Base-by-base conservation (phyloP, 1,140 invertebrate species). In the Ectropis grisescens region DNA sequence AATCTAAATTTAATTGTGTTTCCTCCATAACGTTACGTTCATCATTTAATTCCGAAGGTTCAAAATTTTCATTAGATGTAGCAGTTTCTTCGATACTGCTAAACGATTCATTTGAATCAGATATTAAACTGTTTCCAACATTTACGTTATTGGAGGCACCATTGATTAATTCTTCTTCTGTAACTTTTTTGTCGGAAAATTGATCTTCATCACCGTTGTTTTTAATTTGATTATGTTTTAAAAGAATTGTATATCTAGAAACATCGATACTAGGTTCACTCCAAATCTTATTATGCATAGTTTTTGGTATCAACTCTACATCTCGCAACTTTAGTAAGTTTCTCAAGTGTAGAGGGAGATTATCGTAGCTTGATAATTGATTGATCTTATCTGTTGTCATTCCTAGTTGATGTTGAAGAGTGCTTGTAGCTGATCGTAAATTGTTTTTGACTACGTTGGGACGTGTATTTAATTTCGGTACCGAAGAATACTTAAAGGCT, bases 271-370 rank as follows among this genome's bases (percentile, higher is more conserved):
- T 22, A 5, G 9, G n/a, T n/a, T 22, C 4, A 22, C 19, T 22
- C 9, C 19, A 5, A 4, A 4, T 22, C 4, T 4, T 22, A 22
- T 9, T 9, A 22, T 22, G 19, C n/a, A n/a, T 26, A 10, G n/a
- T 12, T 11, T 34, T 15, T 5, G 36, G 37, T 13, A 48, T 13
- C 2, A 51, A 22, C 22, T 56, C 47, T 6, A 47, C 38, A 29
- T 56, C 53, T 45, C 41, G 52, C 22, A 57, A 38, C 14, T 48
- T 57, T 10, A 51, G 25, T 23, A 57, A 27, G 16, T 37, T 41
- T 29, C 42, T 46, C 3, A 52, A 24, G 14, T 29, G 22, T 28
- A 39, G 26, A 12, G 32, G 34, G 11, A 22, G 9, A 4, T 5
- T 22, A 22, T 9, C 19, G 19, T 22, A 22, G 9, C 19, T 22